Conservation (phyloP, 2,888 invertebrate species). For the Xestia xanthographa region DNA sequence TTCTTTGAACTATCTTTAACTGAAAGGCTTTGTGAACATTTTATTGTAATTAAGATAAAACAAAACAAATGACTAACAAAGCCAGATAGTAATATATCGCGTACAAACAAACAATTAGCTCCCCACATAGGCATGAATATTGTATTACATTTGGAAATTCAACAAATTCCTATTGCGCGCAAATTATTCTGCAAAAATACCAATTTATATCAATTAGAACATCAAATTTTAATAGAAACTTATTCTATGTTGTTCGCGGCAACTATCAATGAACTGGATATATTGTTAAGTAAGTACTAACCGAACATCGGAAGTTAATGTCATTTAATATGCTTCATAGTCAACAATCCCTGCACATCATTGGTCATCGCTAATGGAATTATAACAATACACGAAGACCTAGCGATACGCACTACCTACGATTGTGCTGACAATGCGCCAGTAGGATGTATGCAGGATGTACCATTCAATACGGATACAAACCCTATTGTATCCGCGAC, state of each 20-base stretch:
- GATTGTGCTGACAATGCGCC: slow-evolving; percentile 21
- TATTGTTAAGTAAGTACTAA: not conserved
- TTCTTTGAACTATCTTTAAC: not conserved
- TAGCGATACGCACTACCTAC: not conserved
- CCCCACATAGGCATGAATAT: slow-evolving; percentile 15
- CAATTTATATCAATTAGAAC: slow-evolving; percentile 3
- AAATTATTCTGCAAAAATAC: slow-evolving; percentile 13
- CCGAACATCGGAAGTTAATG: slow-evolving; percentile 4
- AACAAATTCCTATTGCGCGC: slow-evolving; percentile 4
- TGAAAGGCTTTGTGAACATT: not conserved
- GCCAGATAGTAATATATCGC: not conserved
- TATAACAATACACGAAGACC: slow-evolving; percentile 27
- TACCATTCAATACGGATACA: slow-evolving; percentile 10
- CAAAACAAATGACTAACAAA: not conserved
- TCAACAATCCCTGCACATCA: slow-evolving; percentile 4
- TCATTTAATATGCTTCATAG: slow-evolving; percentile 1
- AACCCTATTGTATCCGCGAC: slow-evolving; percentile 23
- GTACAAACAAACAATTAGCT: slow-evolving; percentile 19
- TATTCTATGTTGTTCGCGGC: not conserved
- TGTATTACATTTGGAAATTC: slow-evolving; percentile 19
- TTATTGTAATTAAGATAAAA: not conserved
- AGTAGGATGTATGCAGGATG: slow-evolving; percentile 9
- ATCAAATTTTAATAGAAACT: slow-evolving; percentile 7
- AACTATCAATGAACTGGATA: slow-evolving; percentile 4
- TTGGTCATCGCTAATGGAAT: slow-evolving; percentile 13